Evolutionary conservation across 2,113 vertebrate species (phyloP), one percentile per base, ranked within the genome.

Genomic region (Tor tambroides): DNA sequence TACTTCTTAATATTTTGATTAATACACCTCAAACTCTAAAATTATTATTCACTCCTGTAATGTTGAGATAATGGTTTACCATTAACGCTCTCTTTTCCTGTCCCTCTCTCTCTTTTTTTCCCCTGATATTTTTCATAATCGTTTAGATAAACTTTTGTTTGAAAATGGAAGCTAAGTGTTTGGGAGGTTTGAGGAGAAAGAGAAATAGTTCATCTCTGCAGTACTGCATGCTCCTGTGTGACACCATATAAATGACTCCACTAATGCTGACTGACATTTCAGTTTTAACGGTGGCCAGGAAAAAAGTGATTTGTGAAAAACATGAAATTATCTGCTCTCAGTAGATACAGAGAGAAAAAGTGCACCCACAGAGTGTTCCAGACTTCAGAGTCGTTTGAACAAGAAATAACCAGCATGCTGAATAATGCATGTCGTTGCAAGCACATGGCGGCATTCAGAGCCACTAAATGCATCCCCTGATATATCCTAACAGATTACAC

Each of bases 261-360:
- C 90, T 95, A 94, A 95, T 94, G 90, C 91, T 92, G 92, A 94
- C 85, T 94, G 93, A 93, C 93, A 91, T 92, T 93, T 93, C 26
- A 4, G 75, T 91, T 93, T 92, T 84, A 92, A 89, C 80, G 56
- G 90, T 30, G 49, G 69, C 76, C 85, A 89, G 89, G 43, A 32
- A 84, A 90, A 88, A 41, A 89, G 88, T 12, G 69, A 87, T 86
- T 84, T 86, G 88, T 87, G 86, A 89, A 46, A 85, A 85, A 85
- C 56, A 77, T 61, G 72, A 65, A 89, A 91, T 92, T 89, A 93
- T 91, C 79, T 83, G 83, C 46, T 65, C 56, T 77, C 41, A 14
- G 19, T 59, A 67, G 81, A 83, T 83, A 67, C 56, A 78, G 38
- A n/a, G 83, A 75, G 69, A 76, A 30, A 32, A 63, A 67, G 51